phyloP scores from a whole-genome alignment of 1,140 invertebrate species.

The Berghia stephanieae region DNA sequence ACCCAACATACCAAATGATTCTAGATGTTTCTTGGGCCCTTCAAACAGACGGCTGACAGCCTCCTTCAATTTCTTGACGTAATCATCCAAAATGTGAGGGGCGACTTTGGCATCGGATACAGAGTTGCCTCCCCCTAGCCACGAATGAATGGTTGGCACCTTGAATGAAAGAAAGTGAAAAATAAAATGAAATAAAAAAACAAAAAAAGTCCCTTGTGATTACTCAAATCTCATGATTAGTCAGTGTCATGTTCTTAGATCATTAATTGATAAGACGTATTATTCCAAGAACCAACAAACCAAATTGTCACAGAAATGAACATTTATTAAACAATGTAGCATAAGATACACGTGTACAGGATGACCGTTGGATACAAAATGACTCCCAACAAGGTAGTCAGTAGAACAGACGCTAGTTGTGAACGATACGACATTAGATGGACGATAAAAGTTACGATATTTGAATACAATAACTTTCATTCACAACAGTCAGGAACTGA shows the following conservation, averaged over 20 bases:
- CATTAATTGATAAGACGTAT: no score
- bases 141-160: constrained; percentile 60
- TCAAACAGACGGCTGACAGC: constrained; percentile 61
- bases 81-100: constrained; percentile 53
- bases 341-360: no score
- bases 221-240: not conserved
- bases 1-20: constrained; percentile 56
- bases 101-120: constrained; percentile 55
- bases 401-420: no score
- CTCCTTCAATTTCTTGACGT: constrained; percentile 63
- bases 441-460: no score
- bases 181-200: not conserved
- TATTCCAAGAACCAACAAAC: no score
- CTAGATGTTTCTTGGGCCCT: constrained; percentile 56
- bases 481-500: not conserved
- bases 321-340: not conserved
- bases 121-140: constrained; percentile 57
- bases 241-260: not conserved
- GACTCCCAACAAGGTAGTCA: no score
- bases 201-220: not conserved
- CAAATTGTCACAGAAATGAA: no score
- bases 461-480: no score
- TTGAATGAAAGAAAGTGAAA: no score
- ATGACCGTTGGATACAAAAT: no score
- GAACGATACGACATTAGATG: no score